A percentile compares a stretch with the other conserved stretches of the same genome.
Evolutionary conservation across 53 echinoderm and acorn worm genomes (phyloP).

Genomic region (Hippasteria phrygiana): DNA sequence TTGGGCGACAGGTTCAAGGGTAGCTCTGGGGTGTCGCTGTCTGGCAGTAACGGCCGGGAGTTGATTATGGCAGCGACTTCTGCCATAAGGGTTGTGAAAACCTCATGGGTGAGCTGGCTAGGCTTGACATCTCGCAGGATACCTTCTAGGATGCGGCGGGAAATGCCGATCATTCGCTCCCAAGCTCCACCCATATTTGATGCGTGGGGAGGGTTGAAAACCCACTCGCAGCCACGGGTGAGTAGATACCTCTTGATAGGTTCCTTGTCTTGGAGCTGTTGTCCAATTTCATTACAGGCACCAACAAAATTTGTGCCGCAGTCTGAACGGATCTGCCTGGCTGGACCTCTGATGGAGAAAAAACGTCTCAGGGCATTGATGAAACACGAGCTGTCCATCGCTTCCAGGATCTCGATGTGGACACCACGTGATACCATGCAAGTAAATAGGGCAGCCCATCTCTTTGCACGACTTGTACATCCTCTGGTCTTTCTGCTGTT

Average conservation of each 20-base stretch:
- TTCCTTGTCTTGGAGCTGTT: constrained; percentile 52
- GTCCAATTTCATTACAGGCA: constrained; percentile 64
- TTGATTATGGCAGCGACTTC: constrained; percentile 71
- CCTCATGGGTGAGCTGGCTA: constrained; percentile 74
- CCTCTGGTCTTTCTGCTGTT: constrained; percentile 49
- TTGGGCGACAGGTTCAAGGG: no score
- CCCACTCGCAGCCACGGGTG: constrained; percentile 61
- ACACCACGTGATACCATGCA: constrained; percentile 43
- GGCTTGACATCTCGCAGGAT: constrained; percentile 68
- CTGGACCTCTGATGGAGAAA: constrained; percentile 67
- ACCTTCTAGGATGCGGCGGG: constrained; percentile 68
- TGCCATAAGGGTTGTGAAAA: constrained; percentile 65
- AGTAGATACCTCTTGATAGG: constrained; percentile 62
- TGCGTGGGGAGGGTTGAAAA: constrained; percentile 75
- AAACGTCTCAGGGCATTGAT: constrained; percentile 67
- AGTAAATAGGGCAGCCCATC: constrained; percentile 17
- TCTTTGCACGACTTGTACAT: constrained; percentile 6
- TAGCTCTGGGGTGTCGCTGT: constrained; percentile 50
- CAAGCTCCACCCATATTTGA: constrained; percentile 70
- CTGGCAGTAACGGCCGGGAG: constrained; percentile 57
- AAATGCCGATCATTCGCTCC: constrained; percentile 71
- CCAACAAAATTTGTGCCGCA: constrained; percentile 69
- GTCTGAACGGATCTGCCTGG: constrained; percentile 61
- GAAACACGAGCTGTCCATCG: constrained; percentile 58
- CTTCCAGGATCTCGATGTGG: constrained; percentile 62